A percentile compares a stretch with the other conserved stretches of the same genome.
These are phyloP conservation scores for Hippoglossus stenolepis DNA, from an alignment of 2,113 vertebrate genomes.

Conservation along the genomic window DNA sequence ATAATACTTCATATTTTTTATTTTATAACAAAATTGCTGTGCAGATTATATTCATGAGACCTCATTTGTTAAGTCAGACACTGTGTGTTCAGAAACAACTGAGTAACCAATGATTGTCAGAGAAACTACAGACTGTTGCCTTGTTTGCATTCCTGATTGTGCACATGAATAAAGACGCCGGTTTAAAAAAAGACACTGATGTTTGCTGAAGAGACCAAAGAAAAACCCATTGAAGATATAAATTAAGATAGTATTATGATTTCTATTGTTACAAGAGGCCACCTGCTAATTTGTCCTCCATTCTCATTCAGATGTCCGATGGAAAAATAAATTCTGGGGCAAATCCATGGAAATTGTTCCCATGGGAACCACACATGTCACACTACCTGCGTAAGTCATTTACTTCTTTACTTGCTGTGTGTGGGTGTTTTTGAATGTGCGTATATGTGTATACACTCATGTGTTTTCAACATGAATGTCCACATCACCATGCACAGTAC, in stretches of 20 bases:
- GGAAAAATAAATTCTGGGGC: constrained; percentile 99
- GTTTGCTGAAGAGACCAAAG: neutral
- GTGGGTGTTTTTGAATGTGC: constrained; percentile 23
- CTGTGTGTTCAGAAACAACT: neutral
- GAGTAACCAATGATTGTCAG: neutral
- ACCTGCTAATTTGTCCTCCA: neutral
- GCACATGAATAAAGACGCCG: constrained; percentile 7
- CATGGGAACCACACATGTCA: constrained; percentile 93
- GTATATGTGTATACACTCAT: neutral
- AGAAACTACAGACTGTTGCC: neutral
- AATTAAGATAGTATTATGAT: neutral
- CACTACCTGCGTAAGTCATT: constrained; percentile 89
- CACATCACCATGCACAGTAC: neutral
- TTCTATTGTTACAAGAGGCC: neutral
- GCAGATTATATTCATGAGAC: neutral
- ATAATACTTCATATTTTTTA: neutral
- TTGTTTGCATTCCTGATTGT: constrained; percentile 18
- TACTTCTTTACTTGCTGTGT: neutral
- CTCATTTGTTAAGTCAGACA: neutral
- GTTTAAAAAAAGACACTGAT: neutral
- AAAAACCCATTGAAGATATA: neutral
- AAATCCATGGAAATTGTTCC: constrained; percentile 99
- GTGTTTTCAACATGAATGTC: neutral
- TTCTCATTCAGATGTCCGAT: constrained; percentile 90
- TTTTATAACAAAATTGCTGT: neutral